These are phyloP conservation scores for Drosophila diplacantha DNA, from an alignment of 2,888 invertebrate genomes.

Conservation along the genomic window DNA sequence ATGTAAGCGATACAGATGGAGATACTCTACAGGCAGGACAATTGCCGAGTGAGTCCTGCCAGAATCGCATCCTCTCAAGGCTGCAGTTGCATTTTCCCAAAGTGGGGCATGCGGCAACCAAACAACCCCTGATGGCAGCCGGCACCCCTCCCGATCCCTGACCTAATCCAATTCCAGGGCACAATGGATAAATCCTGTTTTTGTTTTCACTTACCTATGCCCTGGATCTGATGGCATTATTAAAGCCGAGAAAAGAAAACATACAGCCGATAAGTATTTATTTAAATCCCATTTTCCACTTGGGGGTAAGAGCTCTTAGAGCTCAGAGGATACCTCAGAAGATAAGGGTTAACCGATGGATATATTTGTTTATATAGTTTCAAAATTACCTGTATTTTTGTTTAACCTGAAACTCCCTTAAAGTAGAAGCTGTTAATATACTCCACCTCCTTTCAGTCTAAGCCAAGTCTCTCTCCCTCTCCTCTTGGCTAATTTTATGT, in stretches of 20 bases:
- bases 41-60: slow-evolving; percentile 35
- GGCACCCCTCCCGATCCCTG: slow-evolving; percentile 43
- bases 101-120: slow-evolving; percentile 53
- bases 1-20: slow-evolving; percentile 60
- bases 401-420: neutral
- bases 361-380: neutral
- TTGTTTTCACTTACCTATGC: slow-evolving; percentile 51
- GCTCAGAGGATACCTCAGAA: too few species aligned
- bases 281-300: slow-evolving; percentile 26
- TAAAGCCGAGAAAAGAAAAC: slow-evolving; percentile 30
- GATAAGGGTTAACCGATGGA: slow-evolving; percentile 6
- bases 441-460: slow-evolving; percentile 35
- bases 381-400: neutral
- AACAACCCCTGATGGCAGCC: slow-evolving; percentile 10
- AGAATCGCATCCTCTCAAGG: slow-evolving; percentile 39
- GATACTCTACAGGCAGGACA: slow-evolving; percentile 47
- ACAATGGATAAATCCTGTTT: slow-evolving; percentile 69
- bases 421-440: slow-evolving; percentile 58
- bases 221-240: slow-evolving; percentile 8
- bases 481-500: slow-evolving; percentile 62
- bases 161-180: slow-evolving; percentile 68
- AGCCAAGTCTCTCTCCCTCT: neutral
- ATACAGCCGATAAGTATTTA: slow-evolving; percentile 26
- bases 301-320: slow-evolving; percentile 1
- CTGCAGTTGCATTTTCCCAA: slow-evolving; percentile 36